Evolutionary conservation across 2,888 invertebrate species (phyloP), one percentile per base, ranked within the genome.

Genomic region (Caenorhabditis zanzibari): DNA sequence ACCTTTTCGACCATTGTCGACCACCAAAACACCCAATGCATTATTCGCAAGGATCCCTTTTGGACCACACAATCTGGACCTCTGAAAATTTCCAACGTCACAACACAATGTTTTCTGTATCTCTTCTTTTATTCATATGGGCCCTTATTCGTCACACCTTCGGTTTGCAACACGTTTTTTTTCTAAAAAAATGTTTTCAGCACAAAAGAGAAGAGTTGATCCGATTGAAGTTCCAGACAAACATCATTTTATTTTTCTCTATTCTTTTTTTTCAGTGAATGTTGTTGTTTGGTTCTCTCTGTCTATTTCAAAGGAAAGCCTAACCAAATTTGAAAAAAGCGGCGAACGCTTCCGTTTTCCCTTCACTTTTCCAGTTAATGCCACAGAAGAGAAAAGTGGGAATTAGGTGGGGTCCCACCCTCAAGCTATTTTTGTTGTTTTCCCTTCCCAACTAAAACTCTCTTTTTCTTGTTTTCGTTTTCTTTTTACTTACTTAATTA

Each of bases 281-380:
- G 54, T 54, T 54, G 54, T 54, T 54, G 54, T 54, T 54, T 24
- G 14, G 54, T 54, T 54, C 38, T 38, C 38, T 54, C 52, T 19
- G 6, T 44, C 44, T n/a, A n/a, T 47, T 7, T 38, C 19, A 47
- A 64, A 47, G 49, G n/a, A 69, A 59, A 61, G 59, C 38, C 49
- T 77, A 77, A 61, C 69, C 35, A 35, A 69, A 69, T 77, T 77
- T 75, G 44, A 61, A 22, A 28, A 64, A 56, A 26, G 16, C 56
- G 44, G 26, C 38, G 35, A 72, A 59, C 28, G 49, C 49, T 69
- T 69, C 41, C 38, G 5, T 26, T 71, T 22, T 59, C 22, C n/a
- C 12, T 35, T 44, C 71, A 22, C 59, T 72, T 72, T 49, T 47
- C 56, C 6, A 24, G 28, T 58, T 35, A 58, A 52, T 71, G 44